Evolutionary conservation across 2,888 invertebrate species (phyloP), one percentile per base, ranked within the genome.

Genomic region (Nephrocerus scutellatus): DNA sequence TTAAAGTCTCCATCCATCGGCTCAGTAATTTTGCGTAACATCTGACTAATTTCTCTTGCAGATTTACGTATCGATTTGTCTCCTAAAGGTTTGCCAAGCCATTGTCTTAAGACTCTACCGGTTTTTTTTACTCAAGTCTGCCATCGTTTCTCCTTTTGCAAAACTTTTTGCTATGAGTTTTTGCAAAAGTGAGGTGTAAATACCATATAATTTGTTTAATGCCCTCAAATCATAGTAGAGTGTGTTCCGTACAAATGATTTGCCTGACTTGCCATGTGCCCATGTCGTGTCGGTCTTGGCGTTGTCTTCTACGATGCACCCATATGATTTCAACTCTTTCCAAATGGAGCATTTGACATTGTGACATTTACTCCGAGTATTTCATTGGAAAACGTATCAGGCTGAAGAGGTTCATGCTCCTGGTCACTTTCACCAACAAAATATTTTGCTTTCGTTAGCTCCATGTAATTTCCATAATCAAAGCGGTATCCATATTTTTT

Each of bases 401-500:
- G 35, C 14, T 36, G 21, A 37, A 46, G 12, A 13, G 49, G 30
- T 8, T 14, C 3, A 5, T 41, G 31, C 16, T 33, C 36, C 7
- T 37, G n/a, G n/a, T n/a, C n/a, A n/a, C n/a, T 23, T 8, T 6
- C 12, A n/a, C 35, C 41, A 16, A 31, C 13, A 19, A 44, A 44
- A 21, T 44, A 44, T 22, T 44, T 44, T 10, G 38, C 44, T 20
- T 41, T 41, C 4, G 31, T 41, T 8, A 44, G 18, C 10, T 44
- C 38, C 20, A 34, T 23, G 25, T 37, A 22, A 5, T 21, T 23
- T 6, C 44, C 41, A 47, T 49, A 19, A 22, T 34, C 19, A 43
- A 44, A 19, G 22, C 35, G 39, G 34, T 52, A 14, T 39, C 41
- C 29, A 36, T 47, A 9, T 43, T 51, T 22, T 34, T 42, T 7